Evolutionary conservation across 2,113 vertebrate genomes (phyloP), one percentile per base, ranked within the genome.

Genomic region (Calonectris borealis): DNA sequence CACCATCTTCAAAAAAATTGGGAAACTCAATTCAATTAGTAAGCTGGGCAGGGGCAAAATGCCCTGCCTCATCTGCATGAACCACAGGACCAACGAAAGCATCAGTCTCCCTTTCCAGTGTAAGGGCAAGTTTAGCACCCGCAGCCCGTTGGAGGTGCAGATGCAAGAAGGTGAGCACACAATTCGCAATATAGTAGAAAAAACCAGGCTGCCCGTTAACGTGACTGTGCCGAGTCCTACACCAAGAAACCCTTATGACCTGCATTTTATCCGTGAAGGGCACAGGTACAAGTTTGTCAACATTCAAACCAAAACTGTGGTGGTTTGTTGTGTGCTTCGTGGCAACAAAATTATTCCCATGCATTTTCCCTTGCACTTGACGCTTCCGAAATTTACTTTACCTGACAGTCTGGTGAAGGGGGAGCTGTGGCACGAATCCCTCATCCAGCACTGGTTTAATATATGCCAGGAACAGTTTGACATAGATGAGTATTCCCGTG

Each of bases 31-130:
- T 95, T 99, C 99, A 31, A 99, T 99, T 95, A 98, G 99, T 95
- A 99, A 99, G 94, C 98, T 99, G 7, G 99, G 99, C 9, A 99
- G 99, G 52, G 98, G 99, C 77, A 99, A 99, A 98, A 99, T 99
- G 99, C 99, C 99, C 0, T 99, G 99, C 90, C 98, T 99, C 82
- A 99, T 99, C 84, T 99, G 99, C 97, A 99, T 99, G 99, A 99
- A 99, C 94, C 99, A 99, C 97, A 98, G 99, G 97, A 99, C 99
- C 97, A 99, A 99, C 0, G 99, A 99, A 97, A 99, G 99, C 97
- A 98, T 99, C 95, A 99, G 99, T 97, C 99, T 99, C 71, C 99
- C 99, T 2, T 99, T 99, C 97, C 99, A 99, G 95, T 99, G 99
- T 95, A 99, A 99, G 92, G 99, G 99, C 86, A 97, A 99, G 60